Conservation (phyloP, 2,797 vertebrate genomes). For the Melopsittacus undulatus region DNA sequence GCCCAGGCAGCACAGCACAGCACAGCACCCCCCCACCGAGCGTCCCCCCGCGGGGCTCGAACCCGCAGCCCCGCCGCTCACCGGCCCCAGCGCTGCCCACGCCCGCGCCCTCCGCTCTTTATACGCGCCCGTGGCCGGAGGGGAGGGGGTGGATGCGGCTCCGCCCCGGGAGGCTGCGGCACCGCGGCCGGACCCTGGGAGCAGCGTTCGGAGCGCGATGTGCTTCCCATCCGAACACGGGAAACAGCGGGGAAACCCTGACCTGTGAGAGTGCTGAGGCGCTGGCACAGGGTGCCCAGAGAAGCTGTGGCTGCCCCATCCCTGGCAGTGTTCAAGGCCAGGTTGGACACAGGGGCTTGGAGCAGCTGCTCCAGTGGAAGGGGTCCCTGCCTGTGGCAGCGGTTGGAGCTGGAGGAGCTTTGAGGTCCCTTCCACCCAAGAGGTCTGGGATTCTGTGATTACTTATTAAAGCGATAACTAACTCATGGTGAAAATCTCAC, state of each 20-base stretch:
- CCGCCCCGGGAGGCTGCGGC: background rate
- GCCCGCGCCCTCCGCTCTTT: background rate
- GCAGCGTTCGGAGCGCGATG: too few relatives aligned
- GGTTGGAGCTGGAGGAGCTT: background rate
- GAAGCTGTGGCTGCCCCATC: too few relatives aligned
- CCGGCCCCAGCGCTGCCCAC: background rate
- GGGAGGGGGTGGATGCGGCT: background rate
- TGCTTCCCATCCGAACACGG: too few relatives aligned
- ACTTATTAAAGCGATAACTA: accelerated
- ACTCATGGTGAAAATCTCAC: accelerated
- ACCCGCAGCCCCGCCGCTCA: accelerated
- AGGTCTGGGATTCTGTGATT: background rate
- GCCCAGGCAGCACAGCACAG: too few relatives aligned
- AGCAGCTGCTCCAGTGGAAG: too few relatives aligned
- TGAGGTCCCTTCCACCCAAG: background rate
- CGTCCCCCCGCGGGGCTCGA: background rate
- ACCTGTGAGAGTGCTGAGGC: too few relatives aligned
- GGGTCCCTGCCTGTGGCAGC: too few relatives aligned
- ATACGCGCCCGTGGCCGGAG: background rate
- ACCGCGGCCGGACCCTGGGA: background rate
- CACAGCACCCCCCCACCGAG: accelerated
- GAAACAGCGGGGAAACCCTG: too few relatives aligned
- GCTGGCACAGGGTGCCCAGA: too few relatives aligned
- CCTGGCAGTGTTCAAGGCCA: too few relatives aligned
- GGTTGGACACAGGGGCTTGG: too few relatives aligned